phyloP scores from a whole-genome alignment of 2,888 invertebrate species.

The Malacosoma neustria region DNA sequence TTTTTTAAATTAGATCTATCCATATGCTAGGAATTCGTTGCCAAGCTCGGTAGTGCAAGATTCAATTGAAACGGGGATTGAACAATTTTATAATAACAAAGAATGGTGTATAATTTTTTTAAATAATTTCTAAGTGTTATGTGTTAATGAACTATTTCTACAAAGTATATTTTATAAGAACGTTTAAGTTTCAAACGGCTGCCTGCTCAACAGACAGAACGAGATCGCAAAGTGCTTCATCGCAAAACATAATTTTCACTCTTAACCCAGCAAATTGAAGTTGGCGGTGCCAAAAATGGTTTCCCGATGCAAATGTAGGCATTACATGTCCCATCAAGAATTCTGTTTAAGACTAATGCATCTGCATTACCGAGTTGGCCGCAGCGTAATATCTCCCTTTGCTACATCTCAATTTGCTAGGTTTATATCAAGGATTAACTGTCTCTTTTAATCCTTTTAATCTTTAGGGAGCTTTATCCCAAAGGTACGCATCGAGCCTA shows the following conservation, averaged over 20 bases:
- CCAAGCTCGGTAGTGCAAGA: no score
- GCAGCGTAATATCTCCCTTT: slow-evolving; percentile 10
- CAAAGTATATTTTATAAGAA: no score
- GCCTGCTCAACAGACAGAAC: no score
- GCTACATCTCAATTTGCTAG: slow-evolving; percentile 29
- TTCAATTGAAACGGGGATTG: no score
- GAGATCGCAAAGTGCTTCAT: slow-evolving; percentile 1
- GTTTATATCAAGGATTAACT: slow-evolving; percentile 28
- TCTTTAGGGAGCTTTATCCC: slow-evolving; percentile 26
- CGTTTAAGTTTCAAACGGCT: no score
- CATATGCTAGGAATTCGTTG: no score
- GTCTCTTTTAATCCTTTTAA: slow-evolving; percentile 34
- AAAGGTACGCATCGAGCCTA: slow-evolving; percentile 31
- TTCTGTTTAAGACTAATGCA: slow-evolving; percentile 39
- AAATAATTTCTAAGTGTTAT: no score
- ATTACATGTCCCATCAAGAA: slow-evolving; percentile 22
- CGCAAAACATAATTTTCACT: slow-evolving; percentile 21
- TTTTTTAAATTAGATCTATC: no score
- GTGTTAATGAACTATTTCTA: no score
- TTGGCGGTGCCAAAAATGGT: slow-evolving; percentile 18
- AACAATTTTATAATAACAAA: no score
- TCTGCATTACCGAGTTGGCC: slow-evolving; percentile 29
- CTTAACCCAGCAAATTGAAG: slow-evolving; percentile 22
- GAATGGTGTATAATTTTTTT: no score
- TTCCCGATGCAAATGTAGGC: slow-evolving; percentile 16